Evolutionary conservation across 2,888 invertebrate species (phyloP), one percentile per base, ranked within the genome.

Genomic region (Pyrocoelia pectoralis): DNA sequence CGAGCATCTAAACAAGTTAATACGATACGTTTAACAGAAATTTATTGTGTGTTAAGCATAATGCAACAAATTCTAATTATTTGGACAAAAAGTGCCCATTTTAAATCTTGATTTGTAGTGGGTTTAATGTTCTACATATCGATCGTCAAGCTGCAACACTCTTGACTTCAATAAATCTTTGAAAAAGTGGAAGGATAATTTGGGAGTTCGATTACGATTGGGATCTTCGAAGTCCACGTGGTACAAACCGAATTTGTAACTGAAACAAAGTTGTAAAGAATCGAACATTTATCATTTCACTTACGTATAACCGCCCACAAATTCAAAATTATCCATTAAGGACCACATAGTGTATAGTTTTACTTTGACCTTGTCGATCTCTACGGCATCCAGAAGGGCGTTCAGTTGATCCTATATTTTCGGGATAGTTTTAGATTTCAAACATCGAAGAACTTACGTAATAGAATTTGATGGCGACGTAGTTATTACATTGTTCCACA

Each of bases 381-480:
- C 5, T 13, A 56, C 46, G 19, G 56, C 48, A 15, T 56, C 56
- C 14, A 56, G 10, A 10, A 56, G 10, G 4, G 48, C 48, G n/a
- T 24, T 19, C 9, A 56, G 17, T 46, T 33, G 33, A 33, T n/a
- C n/a, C 33, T 56, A 24, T 14, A 52, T 5, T 12, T 12, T 8
- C 4, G 41, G 17, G 2, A 38, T 53, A 9, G 2, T n/a, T 4
- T 10, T n/a, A 24, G 24, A 24, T 5, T n/a, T 6, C 8, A 33
- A 33, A 33, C 33, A 4, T 8, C 2, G 10, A 33, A 24, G 4
- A 33, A 33, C 33, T 40, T 38, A 71, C 71, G 24, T 65, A 63
- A 24, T 58, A 49, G 33, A 58, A 69, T 51, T 65, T 55, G 4
- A 68, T 65, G 24, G 68, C 48, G 17, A 53, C 55, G 13, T 29